These are phyloP conservation scores for Trachelipus rathkii DNA, from an alignment of 1,140 invertebrate species.

Conservation along the genomic window DNA sequence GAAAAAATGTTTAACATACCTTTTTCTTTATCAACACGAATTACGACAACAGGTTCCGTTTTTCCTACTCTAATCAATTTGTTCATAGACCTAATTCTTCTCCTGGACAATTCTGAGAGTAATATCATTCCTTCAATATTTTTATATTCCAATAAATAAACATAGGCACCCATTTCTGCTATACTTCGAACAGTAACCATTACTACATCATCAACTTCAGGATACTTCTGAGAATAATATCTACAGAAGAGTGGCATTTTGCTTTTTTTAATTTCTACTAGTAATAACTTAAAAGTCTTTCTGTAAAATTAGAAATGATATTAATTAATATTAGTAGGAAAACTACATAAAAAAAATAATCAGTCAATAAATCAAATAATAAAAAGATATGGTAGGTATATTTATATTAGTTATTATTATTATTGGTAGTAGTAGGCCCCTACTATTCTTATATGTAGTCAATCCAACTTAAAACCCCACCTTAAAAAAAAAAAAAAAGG, in stretches of 20 bases:
- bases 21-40: conserved; percentile 99
- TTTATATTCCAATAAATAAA: conserved; percentile 95
- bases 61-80: conserved; percentile 98
- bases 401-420: too few species aligned
- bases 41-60: conserved; percentile 98
- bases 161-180: conserved; percentile 99
- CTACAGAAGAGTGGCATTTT: conserved; percentile 91
- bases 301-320: background rate
- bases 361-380: too few species aligned
- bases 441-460: too few species aligned
- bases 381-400: too few species aligned
- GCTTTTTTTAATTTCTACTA: background rate
- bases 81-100: conserved; percentile 98
- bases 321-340: background rate
- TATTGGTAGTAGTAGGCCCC: too few species aligned
- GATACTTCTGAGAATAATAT: conserved; percentile 96
- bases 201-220: conserved; percentile 98
- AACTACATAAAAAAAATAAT: background rate
- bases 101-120: conserved; percentile 90
- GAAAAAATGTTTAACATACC: conserved; percentile 57
- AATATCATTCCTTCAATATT: conserved; percentile 97
- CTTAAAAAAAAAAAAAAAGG: too few species aligned
- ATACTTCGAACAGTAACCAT: conserved; percentile 99
- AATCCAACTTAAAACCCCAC: too few species aligned
- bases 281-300: background rate